Evolutionary conservation across 2,113 vertebrate genomes (phyloP).

Genomic region (Odobenus rosmarus): DNA sequence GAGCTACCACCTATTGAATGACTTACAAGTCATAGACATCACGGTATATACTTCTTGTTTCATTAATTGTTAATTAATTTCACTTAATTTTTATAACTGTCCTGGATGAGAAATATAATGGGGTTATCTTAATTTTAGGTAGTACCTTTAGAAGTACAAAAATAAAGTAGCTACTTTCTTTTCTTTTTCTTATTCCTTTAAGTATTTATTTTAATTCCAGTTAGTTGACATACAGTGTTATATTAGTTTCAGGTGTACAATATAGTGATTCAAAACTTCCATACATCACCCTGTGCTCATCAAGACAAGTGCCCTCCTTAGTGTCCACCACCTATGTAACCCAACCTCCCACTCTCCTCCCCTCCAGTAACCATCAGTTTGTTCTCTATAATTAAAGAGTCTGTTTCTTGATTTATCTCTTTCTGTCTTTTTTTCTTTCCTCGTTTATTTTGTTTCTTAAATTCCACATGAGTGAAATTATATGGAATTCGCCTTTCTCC

Average conservation of each 20-base stretch:
- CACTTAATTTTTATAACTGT: neutral
- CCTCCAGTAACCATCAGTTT: neutral
- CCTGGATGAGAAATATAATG: neutral
- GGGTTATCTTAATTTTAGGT: neutral
- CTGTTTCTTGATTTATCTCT: neutral
- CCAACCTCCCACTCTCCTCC: neutral
- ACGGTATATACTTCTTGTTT: neutral
- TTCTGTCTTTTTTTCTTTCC: neutral
- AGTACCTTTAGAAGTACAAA: neutral
- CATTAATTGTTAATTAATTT: constrained; percentile 38
- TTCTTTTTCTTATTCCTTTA: neutral
- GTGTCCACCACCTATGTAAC: neutral
- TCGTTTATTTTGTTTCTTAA: neutral
- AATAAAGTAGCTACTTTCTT: neutral
- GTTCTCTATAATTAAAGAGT: neutral
- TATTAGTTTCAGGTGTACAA: neutral
- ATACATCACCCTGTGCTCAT: neutral
- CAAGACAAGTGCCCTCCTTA: neutral
- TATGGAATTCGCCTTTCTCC: neutral
- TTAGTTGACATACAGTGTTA: neutral
- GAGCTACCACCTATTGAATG: neutral
- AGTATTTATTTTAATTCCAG: neutral
- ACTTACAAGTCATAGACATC: neutral
- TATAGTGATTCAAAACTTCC: neutral
- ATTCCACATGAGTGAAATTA: neutral